Conservation (phyloP, 1,140 invertebrate species). For the Yoshiicerus persimilis region DNA sequence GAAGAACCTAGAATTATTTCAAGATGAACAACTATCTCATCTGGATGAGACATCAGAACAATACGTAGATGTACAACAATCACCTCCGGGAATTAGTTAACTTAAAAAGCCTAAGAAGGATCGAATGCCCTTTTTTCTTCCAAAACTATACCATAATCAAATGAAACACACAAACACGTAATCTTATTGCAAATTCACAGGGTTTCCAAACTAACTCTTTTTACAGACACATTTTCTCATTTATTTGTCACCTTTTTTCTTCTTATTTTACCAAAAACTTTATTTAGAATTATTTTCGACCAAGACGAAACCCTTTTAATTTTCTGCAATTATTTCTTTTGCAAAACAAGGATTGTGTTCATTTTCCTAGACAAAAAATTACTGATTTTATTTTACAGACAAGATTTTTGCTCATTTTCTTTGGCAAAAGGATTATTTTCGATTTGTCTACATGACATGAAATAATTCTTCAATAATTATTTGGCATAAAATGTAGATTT, state of each 20-base stretch:
- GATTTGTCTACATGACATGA: too few species aligned
- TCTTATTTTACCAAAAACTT: too few species aligned
- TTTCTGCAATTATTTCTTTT: too few species aligned
- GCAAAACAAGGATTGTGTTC: too few species aligned
- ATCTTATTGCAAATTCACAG: background rate
- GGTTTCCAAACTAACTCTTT: background rate
- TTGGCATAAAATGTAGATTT: too few species aligned
- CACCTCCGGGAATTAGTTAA: background rate
- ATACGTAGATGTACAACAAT: background rate
- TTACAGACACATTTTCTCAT: background rate
- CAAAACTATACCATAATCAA: background rate
- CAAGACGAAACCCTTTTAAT: too few species aligned
- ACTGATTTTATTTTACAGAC: too few species aligned
- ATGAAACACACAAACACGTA: background rate
- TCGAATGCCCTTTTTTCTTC: background rate
- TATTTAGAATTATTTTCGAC: too few species aligned
- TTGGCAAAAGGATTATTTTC: too few species aligned
- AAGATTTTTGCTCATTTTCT: too few species aligned
- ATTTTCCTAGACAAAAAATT: too few species aligned
- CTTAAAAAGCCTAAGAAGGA: background rate
- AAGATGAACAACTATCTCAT: conserved; percentile 4
- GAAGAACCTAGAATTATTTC: background rate
- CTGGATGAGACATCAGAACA: background rate
- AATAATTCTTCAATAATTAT: too few species aligned
- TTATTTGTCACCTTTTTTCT: background rate